Evolutionary conservation across 2,888 invertebrate species (phyloP).

Genomic region (Chromoteleia sp.): DNA sequence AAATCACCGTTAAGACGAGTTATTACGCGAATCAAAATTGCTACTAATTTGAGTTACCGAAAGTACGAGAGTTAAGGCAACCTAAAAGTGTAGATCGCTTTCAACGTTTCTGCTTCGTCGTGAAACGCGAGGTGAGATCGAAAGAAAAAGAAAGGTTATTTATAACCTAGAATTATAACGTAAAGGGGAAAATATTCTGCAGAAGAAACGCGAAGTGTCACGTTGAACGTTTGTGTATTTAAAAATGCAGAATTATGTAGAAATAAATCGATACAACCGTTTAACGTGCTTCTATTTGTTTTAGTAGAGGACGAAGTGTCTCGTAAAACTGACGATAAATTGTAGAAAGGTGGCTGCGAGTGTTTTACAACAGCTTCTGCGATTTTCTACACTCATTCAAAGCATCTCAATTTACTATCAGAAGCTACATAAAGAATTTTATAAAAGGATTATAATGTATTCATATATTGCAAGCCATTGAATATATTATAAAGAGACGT

Average conservation of each 20-base stretch:
- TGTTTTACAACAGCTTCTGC: slow-evolving; percentile 52
- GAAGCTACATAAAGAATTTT: slow-evolving; percentile 55
- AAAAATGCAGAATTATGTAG: not conserved
- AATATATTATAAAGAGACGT: slow-evolving; percentile 58
- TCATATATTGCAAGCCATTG: slow-evolving; percentile 56
- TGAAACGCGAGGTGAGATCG: no score
- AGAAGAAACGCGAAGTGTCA: no score
- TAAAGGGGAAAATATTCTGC: no score
- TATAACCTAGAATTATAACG: no score
- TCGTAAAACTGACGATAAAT: slow-evolving; percentile 63
- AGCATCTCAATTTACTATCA: slow-evolving; percentile 67
- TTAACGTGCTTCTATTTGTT: slow-evolving; percentile 46
- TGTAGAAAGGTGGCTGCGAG: slow-evolving; percentile 36
- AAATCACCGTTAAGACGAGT: no score
- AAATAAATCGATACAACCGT: slow-evolving; percentile 11
- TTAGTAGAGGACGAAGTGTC: slow-evolving; percentile 40
- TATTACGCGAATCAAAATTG: no score
- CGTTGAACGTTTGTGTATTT: not conserved
- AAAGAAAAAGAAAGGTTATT: no score
- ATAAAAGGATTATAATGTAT: slow-evolving; percentile 65
- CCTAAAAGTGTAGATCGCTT: no score
- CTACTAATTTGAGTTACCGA: no score
- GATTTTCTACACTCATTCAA: slow-evolving; percentile 55
- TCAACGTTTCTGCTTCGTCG: no score
- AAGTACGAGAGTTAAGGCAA: no score